Conservation (phyloP, 2,888 invertebrate genomes). For the Andrena minutula region DNA sequence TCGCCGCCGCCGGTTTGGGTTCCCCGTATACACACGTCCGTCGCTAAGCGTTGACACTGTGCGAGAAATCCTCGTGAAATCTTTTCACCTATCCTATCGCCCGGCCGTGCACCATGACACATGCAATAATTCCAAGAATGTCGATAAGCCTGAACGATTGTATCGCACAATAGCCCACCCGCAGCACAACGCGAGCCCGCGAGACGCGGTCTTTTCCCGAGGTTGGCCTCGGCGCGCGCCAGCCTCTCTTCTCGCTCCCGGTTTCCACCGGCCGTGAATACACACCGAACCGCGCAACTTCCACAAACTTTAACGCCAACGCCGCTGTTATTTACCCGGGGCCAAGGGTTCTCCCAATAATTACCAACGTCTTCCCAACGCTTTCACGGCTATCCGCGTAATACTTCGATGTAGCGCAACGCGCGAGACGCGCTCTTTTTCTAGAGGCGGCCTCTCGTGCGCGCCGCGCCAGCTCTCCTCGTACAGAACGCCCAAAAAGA, state of each 20-base stretch:
- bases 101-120: conserved; percentile 22
- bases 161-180: conserved; percentile 46
- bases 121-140: conserved; percentile 43
- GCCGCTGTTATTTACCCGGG: not conserved
- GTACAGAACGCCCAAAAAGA: conserved; percentile 68
- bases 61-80: conserved; percentile 27
- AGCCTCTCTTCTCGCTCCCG: conserved; percentile 44
- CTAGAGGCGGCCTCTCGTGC: conserved; percentile 68
- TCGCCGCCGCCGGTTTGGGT: conserved; percentile 61
- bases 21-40: conserved; percentile 39
- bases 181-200: conserved; percentile 48
- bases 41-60: conserved; percentile 50
- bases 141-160: conserved; percentile 58
- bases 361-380: conserved; percentile 24
- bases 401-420: conserved; percentile 53
- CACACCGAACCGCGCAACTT: conserved; percentile 3
- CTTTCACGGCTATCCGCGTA: conserved; percentile 37
- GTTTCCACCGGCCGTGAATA: conserved; percentile 42
- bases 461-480: conserved; percentile 62
- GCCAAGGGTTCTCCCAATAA: not conserved
- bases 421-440: conserved; percentile 72
- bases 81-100: conserved; percentile 14
- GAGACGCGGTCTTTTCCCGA: conserved; percentile 62
- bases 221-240: conserved; percentile 57
- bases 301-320: not conserved